These are phyloP conservation scores for Sarcophaga carnaria DNA, from an alignment of 2,888 invertebrate genomes.

Conservation along the genomic window DNA sequence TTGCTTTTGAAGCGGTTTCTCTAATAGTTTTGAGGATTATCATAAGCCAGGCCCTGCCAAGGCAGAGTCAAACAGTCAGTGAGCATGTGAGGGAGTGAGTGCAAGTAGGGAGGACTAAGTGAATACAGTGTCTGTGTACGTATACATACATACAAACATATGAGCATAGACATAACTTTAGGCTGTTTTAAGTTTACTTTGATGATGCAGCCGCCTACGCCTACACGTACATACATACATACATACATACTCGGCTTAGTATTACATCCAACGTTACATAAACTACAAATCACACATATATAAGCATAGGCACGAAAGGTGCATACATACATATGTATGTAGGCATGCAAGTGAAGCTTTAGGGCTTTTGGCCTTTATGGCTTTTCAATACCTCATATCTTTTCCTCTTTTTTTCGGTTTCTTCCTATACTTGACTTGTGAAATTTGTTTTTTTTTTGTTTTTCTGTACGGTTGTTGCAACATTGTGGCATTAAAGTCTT, in stretches of 20 bases:
- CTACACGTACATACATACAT: background rate
- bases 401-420: background rate
- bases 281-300: background rate
- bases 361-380: constrained; percentile 64
- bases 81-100: constrained; percentile 6
- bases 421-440: background rate
- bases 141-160: background rate
- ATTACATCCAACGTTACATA: background rate
- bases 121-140: background rate
- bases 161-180: constrained; percentile 39
- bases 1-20: constrained; percentile 61
- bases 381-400: constrained; percentile 62
- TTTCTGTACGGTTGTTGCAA: background rate
- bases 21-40: constrained; percentile 68
- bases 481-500: constrained; percentile 13
- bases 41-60: constrained; percentile 55
- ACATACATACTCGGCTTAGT: background rate
- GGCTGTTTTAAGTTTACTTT: constrained; percentile 52
- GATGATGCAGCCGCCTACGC: constrained; percentile 16
- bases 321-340: constrained; percentile 5
- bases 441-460: background rate
- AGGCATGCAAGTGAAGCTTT: constrained; percentile 29
- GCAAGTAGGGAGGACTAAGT: background rate
- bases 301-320: constrained; percentile 32
- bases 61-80: constrained; percentile 26